Evolutionary conservation across 2,888 invertebrate genomes (phyloP).

Genomic region (Slavum lentiscoides): DNA sequence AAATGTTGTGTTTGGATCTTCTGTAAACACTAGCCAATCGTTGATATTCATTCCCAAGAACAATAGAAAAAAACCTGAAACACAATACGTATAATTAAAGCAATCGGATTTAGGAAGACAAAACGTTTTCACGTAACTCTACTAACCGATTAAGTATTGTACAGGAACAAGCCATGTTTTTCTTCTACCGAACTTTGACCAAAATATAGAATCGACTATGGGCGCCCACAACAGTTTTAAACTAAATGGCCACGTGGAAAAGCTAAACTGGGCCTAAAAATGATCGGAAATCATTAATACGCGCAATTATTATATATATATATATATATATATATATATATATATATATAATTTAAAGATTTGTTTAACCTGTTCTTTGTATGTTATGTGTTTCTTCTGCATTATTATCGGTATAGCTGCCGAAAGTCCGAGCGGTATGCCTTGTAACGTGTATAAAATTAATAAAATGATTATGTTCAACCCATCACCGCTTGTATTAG

Average conservation of each 20-base stretch:
- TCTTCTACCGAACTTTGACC: conserved; percentile 81
- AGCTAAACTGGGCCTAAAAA: conserved; percentile 84
- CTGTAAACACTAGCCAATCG: conserved; percentile 70
- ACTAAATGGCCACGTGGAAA: conserved; percentile 89
- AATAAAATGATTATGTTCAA: conserved; percentile 83
- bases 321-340: neutral
- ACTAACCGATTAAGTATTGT: conserved; percentile 86
- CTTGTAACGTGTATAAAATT: conserved; percentile 92
- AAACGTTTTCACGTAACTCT: neutral
- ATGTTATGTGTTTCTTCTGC: conserved; percentile 88
- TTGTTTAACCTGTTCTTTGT: conserved; percentile 79
- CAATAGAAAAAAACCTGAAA: conserved; percentile 68
- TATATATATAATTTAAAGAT: neutral
- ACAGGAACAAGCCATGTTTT: conserved; percentile 95
- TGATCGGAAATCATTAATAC: conserved; percentile 29
- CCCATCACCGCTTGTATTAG: conserved; percentile 67
- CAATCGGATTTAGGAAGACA: too few relatives aligned
- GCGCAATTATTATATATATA: neutral
- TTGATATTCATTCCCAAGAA: conserved; percentile 76
- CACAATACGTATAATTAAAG: neutral
- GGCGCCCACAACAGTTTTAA: conserved; percentile 98
- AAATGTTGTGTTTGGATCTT: conserved; percentile 58
- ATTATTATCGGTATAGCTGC: conserved; percentile 94
- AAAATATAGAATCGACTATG: conserved; percentile 90
- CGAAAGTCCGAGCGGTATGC: conserved; percentile 91